Base-by-base conservation (phyloP, 1,140 invertebrate genomes). In the Cyclina sinensis region DNA sequence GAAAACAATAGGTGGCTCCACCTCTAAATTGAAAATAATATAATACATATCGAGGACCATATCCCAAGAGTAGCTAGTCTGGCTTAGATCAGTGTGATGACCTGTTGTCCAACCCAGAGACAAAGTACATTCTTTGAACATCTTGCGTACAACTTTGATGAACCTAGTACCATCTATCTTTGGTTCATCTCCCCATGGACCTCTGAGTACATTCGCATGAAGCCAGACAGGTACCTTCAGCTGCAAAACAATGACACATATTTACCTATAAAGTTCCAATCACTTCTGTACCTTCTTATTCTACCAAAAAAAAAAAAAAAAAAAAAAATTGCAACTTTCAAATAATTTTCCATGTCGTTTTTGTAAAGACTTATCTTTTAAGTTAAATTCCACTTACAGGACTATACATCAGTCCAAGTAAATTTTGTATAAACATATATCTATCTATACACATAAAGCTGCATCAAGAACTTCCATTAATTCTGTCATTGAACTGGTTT, bases 91-190 rank as follows among this genome's bases (percentile, higher is more conserved):
- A 24, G 91, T 94, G 54, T 94, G 96, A 92, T 96, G 97, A 62
- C 96, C 96, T 0, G 98, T 98, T 1, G 97, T 98, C 98, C 98
- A 99, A 21, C 98, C 98, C 24, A 98, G 95, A 2, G 98, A 98
- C 12, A 99, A 94, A 0, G 97, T 97, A 1, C 97, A 96, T 12
- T 97, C 95, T 0, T 97, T 96, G 87, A 98, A 97, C 62, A 96
- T 95, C 24, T 96, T 96, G 0, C 95, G 95, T 89, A 96, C 88
- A 92, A 96, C 39, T 91, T 93, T 89, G 95, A 97, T 94, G 95
- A 99, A 99, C 30, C 96, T 92, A 0, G 94, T 95, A 0, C 97
- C 95, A 94, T 98, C 96, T 0, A 99, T 97, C 1, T 97, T 97
- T 37, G 93, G 95, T 2, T 94, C 95, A 0, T 97, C 96, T 84